Conservation (phyloP, 2,113 vertebrate species). For the Verasper variegatus region DNA sequence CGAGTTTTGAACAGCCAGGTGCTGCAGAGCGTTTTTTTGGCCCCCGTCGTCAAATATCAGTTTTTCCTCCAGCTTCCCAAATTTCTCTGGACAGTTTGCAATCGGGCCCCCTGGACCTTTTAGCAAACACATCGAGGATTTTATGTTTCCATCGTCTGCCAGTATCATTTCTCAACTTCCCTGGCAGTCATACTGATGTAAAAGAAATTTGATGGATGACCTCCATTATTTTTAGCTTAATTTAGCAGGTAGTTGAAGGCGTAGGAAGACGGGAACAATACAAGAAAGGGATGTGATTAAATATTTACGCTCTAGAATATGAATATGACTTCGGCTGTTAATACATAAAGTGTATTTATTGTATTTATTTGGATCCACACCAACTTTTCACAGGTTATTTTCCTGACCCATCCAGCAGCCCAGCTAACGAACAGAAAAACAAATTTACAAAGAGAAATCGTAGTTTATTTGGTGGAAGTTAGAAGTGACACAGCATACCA, state of each 20-base stretch:
- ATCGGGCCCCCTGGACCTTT: conserved; percentile 67
- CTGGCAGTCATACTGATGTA: conserved; percentile 42
- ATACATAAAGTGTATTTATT: conserved; percentile 9
- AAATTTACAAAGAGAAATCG: no score
- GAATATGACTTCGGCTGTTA: conserved; percentile 14
- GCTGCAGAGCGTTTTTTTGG: conserved; percentile 49
- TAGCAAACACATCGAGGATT: conserved; percentile 61
- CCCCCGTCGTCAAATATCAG: conserved; percentile 41
- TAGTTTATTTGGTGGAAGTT: not conserved
- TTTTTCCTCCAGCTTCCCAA: conserved; percentile 52
- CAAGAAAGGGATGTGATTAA: conserved; percentile 10
- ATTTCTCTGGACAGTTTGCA: conserved; percentile 58
- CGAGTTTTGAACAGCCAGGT: conserved; percentile 52
- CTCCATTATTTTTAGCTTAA: conserved; percentile 37
- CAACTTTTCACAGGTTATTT: no score
- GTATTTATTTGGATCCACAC: no score
- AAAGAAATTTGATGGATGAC: conserved; percentile 56
- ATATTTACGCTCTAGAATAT: conserved; percentile 4
- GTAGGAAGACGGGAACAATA: conserved; percentile 21
- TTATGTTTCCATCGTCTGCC: conserved; percentile 63
- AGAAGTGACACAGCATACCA: not conserved
- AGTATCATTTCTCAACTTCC: conserved; percentile 63
- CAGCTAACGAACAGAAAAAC: no score
- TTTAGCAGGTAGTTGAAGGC: conserved; percentile 45
- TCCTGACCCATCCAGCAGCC: no score